These are phyloP conservation scores for Sesamia inferens DNA, from an alignment of 2,888 invertebrate species.

Conservation along the genomic window DNA sequence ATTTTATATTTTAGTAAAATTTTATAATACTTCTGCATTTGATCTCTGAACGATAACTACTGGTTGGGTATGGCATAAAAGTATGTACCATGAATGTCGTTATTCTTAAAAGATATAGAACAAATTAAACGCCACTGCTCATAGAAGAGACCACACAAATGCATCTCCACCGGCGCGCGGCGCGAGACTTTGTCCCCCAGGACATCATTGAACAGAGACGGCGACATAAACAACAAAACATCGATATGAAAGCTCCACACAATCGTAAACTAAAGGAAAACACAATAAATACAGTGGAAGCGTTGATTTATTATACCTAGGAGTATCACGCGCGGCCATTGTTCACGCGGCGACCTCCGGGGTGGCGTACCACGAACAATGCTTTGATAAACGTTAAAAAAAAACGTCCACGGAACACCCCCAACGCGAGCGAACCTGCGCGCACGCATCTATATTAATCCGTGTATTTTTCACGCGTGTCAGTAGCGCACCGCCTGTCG, in stretches of 20 bases:
- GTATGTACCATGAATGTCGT: too few species aligned
- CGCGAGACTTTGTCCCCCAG: slow-evolving; percentile 68
- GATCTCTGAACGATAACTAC: slow-evolving; percentile 1
- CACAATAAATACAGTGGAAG: slow-evolving; percentile 47
- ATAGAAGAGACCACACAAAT: slow-evolving; percentile 15
- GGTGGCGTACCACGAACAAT: slow-evolving; percentile 50
- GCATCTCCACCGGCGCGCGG: slow-evolving; percentile 38
- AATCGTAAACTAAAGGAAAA: slow-evolving; percentile 47
- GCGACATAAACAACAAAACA: slow-evolving; percentile 50
- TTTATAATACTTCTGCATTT: not conserved
- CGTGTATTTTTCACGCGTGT: slow-evolving; percentile 56
- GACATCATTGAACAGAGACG: slow-evolving; percentile 55
- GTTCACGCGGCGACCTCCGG: slow-evolving; percentile 66
- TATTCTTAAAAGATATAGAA: not conserved
- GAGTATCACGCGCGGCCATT: slow-evolving; percentile 70
- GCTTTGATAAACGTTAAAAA: slow-evolving; percentile 50
- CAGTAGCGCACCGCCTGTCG: slow-evolving; percentile 76
- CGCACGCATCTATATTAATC: slow-evolving; percentile 60
- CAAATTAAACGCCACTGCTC: slow-evolving; percentile 30
- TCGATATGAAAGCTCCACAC: slow-evolving; percentile 42
- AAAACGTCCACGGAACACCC: slow-evolving; percentile 60
- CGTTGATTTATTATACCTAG: slow-evolving; percentile 51
- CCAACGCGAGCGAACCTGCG: slow-evolving; percentile 42
- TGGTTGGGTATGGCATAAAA: too few species aligned
- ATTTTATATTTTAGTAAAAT: not conserved